These are phyloP conservation scores for Pseudomugil gertrudae DNA, from an alignment of 2,797 vertebrate genomes.

Conservation along the genomic window DNA sequence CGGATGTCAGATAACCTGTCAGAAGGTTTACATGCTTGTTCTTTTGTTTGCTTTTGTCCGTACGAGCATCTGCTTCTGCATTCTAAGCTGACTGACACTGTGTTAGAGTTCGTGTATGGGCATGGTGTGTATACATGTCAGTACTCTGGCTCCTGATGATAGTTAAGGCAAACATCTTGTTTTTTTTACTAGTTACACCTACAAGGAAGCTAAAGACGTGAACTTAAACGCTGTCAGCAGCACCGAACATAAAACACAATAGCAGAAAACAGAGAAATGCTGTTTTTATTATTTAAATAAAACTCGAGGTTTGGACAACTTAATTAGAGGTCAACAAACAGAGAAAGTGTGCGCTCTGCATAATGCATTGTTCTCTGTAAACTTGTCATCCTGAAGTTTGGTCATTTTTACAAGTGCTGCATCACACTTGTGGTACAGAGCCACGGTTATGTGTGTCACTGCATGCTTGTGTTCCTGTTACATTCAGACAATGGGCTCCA, in stretches of 20 bases:
- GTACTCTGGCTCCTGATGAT: neutral
- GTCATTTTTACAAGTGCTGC: conserved; percentile 73
- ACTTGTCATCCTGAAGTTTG: conserved; percentile 60
- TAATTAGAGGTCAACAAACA: neutral
- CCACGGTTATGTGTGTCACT: conserved; percentile 32
- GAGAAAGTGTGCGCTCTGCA: neutral
- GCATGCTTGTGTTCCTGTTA: conserved; percentile 48
- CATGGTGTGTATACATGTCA: conserved; percentile 7
- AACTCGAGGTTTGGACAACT: neutral
- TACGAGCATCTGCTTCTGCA: conserved; percentile 15
- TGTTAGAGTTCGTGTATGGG: conserved; percentile 11
- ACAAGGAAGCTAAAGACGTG: neutral
- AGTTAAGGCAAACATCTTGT: neutral
- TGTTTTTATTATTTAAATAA: neutral
- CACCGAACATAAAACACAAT: neutral
- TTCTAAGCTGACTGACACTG: neutral
- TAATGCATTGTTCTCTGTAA: conserved; percentile 57
- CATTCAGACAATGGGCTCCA: conserved; percentile 62
- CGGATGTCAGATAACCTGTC: conserved; percentile 5
- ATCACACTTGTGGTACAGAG: conserved; percentile 61
- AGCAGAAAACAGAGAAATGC: fast-evolving
- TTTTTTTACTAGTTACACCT: neutral
- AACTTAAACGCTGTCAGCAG: neutral
- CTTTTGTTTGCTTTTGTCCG: conserved; percentile 14
- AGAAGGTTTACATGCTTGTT: neutral